phyloP scores from a whole-genome alignment of 2,888 invertebrate species.

The Ceratothoa steindachneri region DNA sequence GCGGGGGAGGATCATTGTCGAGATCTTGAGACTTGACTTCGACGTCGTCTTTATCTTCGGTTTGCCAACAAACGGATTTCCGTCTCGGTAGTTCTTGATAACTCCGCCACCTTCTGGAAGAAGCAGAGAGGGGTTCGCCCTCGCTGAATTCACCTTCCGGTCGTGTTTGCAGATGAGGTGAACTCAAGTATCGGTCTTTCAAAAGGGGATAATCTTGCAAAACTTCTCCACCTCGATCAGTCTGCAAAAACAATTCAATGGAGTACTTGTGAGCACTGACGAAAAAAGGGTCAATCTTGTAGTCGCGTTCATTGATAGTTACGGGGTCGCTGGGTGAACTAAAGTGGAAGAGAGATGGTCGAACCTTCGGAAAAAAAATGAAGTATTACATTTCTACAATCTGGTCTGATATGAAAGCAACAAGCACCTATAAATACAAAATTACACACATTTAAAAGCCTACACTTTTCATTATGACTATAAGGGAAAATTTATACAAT shows the following conservation, averaged over 20 bases:
- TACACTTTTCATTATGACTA: too few relatives aligned
- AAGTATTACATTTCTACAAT: too few relatives aligned
- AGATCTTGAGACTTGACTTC: background rate
- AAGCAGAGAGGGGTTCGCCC: background rate
- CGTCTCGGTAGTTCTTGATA: background rate
- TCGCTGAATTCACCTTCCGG: too few relatives aligned
- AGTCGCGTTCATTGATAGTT: constrained; percentile 24
- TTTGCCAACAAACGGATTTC: background rate
- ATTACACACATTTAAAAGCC: too few relatives aligned
- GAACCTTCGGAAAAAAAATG: background rate
- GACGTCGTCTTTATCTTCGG: background rate
- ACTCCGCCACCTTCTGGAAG: background rate
- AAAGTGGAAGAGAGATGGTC: background rate
- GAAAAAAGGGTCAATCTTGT: constrained; percentile 39
- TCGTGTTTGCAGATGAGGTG: constrained; percentile 14
- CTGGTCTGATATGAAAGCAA: too few relatives aligned
- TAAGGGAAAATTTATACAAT: too few relatives aligned
- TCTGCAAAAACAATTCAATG: constrained; percentile 32
- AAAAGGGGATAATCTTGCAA: constrained; percentile 32
- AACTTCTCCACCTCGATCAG: constrained; percentile 20
- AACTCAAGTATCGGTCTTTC: constrained; percentile 33
- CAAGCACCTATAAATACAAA: too few relatives aligned
- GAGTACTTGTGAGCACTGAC: constrained; percentile 33
- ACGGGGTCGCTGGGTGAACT: background rate
- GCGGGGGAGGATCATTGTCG: background rate